Evolutionary conservation across 2,797 vertebrate species (phyloP).

Genomic region (Lacerta viridis): DNA sequence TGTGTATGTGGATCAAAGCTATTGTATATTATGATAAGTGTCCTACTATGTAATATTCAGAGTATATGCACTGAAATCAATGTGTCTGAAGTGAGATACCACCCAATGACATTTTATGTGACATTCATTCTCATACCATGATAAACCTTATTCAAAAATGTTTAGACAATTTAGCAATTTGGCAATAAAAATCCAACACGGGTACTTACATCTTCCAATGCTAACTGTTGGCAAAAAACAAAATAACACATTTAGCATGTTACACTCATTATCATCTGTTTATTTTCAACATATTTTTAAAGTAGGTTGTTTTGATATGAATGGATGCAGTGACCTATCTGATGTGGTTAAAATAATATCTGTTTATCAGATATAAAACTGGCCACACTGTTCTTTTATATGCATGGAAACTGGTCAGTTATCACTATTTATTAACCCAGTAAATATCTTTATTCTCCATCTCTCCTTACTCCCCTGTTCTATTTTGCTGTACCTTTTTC

Average conservation of each 20-base stretch:
- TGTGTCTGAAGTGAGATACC: too few species aligned
- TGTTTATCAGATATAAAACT: not conserved
- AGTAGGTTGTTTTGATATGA: not conserved
- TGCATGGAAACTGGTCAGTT: not conserved
- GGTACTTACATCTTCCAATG: constrained; percentile 69
- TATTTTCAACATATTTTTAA: not conserved
- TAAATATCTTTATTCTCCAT: constrained; percentile 13
- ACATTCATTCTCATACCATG: constrained; percentile 1
- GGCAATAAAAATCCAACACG: not conserved
- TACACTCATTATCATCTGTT: not conserved
- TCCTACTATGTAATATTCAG: too few species aligned
- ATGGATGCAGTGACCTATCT: not conserved
- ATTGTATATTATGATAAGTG: too few species aligned
- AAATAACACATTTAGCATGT: constrained; percentile 45
- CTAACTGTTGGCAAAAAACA: constrained; percentile 54
- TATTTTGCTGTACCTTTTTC: not conserved
- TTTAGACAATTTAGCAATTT: constrained; percentile 27
- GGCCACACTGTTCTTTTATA: not conserved
- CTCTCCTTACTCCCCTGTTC: not conserved
- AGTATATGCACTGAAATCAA: too few species aligned
- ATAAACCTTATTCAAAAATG: constrained; percentile 8
- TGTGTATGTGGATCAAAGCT: not conserved
- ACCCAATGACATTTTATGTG: not conserved
- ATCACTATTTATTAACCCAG: not conserved
- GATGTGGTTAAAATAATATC: not conserved